Evolutionary conservation across 2,113 vertebrate species (phyloP).

Genomic region (Mustela lutreola): DNA sequence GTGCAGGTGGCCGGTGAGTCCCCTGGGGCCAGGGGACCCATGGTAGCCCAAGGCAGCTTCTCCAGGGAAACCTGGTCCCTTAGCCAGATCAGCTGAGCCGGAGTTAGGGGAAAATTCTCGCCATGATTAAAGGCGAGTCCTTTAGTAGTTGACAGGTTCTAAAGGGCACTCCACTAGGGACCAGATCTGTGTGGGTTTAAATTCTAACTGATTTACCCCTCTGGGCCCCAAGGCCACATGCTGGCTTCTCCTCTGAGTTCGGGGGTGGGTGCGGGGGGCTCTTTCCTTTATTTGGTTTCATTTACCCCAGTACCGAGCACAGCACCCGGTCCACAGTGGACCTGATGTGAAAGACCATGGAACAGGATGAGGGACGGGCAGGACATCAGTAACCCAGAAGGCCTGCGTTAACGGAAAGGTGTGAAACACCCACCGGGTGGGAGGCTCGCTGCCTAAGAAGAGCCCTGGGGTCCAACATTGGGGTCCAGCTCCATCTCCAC

Average conservation of each 20-base stretch:
- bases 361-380: accelerated
- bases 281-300: background rate
- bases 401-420: accelerated
- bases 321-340: accelerated
- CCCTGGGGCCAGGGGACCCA: accelerated
- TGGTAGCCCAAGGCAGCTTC: background rate
- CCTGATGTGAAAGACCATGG: background rate
- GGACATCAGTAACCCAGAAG: background rate
- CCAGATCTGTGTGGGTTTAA: background rate
- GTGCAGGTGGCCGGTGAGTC: accelerated
- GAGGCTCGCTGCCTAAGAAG: background rate
- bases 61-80: background rate
- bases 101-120: background rate
- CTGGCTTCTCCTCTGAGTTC: background rate
- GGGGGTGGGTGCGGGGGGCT: background rate
- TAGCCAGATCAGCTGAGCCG: background rate
- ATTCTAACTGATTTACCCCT: background rate
- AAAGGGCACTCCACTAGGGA: background rate
- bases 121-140: background rate
- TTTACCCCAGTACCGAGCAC: background rate
- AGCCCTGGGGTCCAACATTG: background rate
- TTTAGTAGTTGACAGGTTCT: background rate
- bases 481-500: background rate
- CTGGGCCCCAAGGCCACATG: accelerated
- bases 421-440: too few species aligned